These are phyloP conservation scores for Siniperca scherzeri DNA, from an alignment of 2,797 vertebrate species.

Conservation along the genomic window DNA sequence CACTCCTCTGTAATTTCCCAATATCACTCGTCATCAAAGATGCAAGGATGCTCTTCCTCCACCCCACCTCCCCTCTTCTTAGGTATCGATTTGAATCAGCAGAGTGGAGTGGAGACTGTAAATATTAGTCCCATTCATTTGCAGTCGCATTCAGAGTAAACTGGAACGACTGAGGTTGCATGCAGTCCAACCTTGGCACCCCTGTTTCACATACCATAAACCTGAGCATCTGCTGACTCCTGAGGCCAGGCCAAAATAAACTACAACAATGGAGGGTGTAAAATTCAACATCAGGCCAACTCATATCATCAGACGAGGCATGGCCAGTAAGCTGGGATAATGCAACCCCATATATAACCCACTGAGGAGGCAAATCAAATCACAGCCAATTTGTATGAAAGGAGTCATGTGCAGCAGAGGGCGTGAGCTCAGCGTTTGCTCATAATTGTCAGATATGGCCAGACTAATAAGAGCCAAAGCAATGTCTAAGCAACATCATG, in stretches of 20 bases:
- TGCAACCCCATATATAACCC: slow-evolving; percentile 64
- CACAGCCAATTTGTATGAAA: slow-evolving; percentile 62
- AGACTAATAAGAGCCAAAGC: slow-evolving; percentile 38
- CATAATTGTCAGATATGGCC: slow-evolving; percentile 34
- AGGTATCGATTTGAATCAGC: slow-evolving; percentile 42
- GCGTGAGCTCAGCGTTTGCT: slow-evolving; percentile 49
- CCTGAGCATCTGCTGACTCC: slow-evolving; percentile 26
- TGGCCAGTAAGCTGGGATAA: slow-evolving; percentile 50
- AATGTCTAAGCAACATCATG: slow-evolving; percentile 47
- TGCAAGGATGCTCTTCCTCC: slow-evolving; percentile 15
- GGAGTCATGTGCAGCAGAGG: slow-evolving; percentile 61
- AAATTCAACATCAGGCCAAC: slow-evolving; percentile 22
- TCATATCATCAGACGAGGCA: slow-evolving; percentile 50
- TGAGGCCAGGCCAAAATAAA: slow-evolving; percentile 12
- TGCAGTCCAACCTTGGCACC: background rate
- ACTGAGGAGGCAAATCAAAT: slow-evolving; percentile 70
- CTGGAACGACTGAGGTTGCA: background rate
- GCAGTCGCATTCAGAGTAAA: background rate
- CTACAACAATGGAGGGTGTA: slow-evolving; percentile 19
- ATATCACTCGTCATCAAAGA: slow-evolving; percentile 40
- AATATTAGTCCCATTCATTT: slow-evolving; percentile 13
- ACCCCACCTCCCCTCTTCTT: slow-evolving; percentile 4
- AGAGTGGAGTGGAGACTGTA: slow-evolving; percentile 12
- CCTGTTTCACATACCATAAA: background rate
- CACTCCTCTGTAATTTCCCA: background rate